These are phyloP conservation scores for Cyaniris semiargus DNA, from an alignment of 2,888 invertebrate genomes.

Conservation along the genomic window DNA sequence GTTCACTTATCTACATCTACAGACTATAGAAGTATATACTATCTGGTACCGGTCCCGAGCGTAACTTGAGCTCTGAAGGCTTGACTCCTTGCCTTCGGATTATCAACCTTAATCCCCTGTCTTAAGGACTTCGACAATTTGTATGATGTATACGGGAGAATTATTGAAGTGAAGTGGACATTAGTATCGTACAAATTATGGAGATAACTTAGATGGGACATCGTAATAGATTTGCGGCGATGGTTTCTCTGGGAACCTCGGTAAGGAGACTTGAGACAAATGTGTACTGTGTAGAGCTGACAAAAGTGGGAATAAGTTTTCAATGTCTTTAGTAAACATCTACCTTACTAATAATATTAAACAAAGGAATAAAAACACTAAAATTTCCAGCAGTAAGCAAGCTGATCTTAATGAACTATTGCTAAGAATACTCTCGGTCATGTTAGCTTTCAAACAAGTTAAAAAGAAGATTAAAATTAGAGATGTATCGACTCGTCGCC, in stretches of 20 bases:
- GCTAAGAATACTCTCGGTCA: no score
- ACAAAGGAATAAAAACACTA: no score
- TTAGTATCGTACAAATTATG: constrained; percentile 9
- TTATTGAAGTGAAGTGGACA: not conserved
- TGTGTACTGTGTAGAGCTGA: not conserved
- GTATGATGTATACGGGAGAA: constrained; percentile 5
- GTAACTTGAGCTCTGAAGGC: constrained; percentile 8
- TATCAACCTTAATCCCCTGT: not conserved
- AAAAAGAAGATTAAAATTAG: no score
- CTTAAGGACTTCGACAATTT: not conserved
- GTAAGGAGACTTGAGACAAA: not conserved
- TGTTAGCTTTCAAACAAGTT: no score
- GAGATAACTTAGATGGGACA: constrained; percentile 8
- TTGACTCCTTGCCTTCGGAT: not conserved
- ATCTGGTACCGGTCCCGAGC: constrained; percentile 5
- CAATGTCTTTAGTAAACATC: no score
- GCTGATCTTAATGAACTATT: no score
- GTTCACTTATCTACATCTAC: constrained; percentile 1
- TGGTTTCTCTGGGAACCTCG: not conserved
- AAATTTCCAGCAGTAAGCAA: no score
- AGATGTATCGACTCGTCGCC: no score
- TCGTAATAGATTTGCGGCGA: not conserved
- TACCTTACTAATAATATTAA: no score
- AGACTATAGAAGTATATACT: constrained; percentile 4
- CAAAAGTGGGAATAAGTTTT: no score